Evolutionary conservation across 2,113 vertebrate species (phyloP).

Genomic region (Zapornia atra): DNA sequence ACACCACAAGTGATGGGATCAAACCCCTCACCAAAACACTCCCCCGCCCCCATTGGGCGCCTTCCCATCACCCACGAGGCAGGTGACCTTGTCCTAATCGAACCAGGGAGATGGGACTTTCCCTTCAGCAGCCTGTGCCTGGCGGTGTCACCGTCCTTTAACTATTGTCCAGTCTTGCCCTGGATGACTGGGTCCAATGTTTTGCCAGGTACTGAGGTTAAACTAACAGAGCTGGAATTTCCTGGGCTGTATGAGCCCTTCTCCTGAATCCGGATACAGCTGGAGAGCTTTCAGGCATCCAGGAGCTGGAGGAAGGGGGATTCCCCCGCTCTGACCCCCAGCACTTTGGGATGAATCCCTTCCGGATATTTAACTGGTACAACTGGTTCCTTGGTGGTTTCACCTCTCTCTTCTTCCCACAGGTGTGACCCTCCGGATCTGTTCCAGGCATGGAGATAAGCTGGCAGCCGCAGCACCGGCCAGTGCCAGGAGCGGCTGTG

Average conservation of each 20-base stretch:
- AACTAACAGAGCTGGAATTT: not conserved
- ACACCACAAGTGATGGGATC: too few species aligned
- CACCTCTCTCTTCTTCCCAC: not conserved
- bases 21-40: not conserved
- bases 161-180: not conserved
- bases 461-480: rapidly evolving
- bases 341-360: not conserved
- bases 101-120: not conserved
- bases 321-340: not conserved
- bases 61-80: rapidly evolving
- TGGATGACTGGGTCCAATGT: not conserved
- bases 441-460: not conserved
- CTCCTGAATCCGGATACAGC: rapidly evolving
- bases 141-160: not conserved
- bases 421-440: rapidly evolving
- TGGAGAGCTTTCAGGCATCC: not conserved
- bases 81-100: rapidly evolving
- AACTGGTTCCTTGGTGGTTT: not conserved
- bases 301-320: not conserved
- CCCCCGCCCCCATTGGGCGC: not conserved
- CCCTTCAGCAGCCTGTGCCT: rapidly evolving
- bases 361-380: not conserved
- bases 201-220: not conserved
- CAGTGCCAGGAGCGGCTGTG: rapidly evolving
- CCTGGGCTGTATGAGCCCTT: not conserved